Percentiles rank a stretch among this genome's conserved stretches.
These are phyloP conservation scores for Abramis brama DNA, from an alignment of 2,113 vertebrate species.

Conservation along the genomic window DNA sequence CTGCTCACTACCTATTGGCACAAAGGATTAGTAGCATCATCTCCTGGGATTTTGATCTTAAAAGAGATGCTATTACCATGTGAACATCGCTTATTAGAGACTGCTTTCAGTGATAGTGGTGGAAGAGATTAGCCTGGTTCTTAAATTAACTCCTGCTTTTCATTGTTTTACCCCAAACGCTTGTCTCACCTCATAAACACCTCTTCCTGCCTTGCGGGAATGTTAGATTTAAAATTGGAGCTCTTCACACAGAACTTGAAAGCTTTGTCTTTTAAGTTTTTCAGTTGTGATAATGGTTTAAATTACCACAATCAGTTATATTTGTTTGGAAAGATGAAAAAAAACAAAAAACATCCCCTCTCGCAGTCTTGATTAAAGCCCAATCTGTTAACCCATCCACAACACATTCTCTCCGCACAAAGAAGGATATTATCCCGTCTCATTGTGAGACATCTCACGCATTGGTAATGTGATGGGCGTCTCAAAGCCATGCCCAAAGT, in stretches of 20 bases:
- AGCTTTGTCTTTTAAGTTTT: slow-evolving; percentile 40
- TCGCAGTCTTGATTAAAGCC: slow-evolving; percentile 30
- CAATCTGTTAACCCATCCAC: slow-evolving; percentile 2
- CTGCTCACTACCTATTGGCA: neutral
- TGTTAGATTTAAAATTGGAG: slow-evolving; percentile 9
- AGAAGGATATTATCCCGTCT: neutral
- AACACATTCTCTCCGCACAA: neutral
- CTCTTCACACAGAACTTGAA: slow-evolving; percentile 1
- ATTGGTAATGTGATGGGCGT: slow-evolving; percentile 22
- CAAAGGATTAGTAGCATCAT: neutral
- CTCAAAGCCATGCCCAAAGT: slow-evolving; percentile 10
- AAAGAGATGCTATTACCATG: neutral
- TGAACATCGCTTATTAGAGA: slow-evolving; percentile 26
- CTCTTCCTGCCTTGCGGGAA: neutral
- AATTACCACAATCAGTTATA: slow-evolving; percentile 49
- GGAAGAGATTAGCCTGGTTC: slow-evolving; percentile 44
- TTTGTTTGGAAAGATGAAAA: slow-evolving; percentile 40
- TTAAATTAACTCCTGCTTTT: slow-evolving; percentile 49
- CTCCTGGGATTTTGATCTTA: neutral
- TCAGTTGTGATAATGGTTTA: slow-evolving; percentile 19
- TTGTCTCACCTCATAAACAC: slow-evolving; percentile 23
- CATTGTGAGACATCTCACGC: slow-evolving; percentile 27
- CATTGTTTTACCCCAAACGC: slow-evolving; percentile 8
- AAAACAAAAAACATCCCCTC: slow-evolving; percentile 22
- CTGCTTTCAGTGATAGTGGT: neutral